Evolutionary conservation across 1,140 invertebrate genomes (phyloP), one percentile per base, ranked within the genome.

Genomic region (Drosophila nebulosa): DNA sequence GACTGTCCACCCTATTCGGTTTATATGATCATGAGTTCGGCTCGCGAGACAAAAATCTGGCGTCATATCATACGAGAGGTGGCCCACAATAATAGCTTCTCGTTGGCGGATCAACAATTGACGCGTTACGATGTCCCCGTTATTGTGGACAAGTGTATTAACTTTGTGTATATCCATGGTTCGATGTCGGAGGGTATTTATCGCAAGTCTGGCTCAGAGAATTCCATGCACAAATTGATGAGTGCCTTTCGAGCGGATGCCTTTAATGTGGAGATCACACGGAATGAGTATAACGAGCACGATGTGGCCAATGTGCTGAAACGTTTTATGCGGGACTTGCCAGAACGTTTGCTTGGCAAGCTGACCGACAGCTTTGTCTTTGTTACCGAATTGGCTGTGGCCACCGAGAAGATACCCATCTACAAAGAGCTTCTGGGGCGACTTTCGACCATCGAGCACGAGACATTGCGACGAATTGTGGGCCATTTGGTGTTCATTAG

Each of bases 111-210:
- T 74, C 97, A 98, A 90, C 97, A 97, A 89, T 91, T 98, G 24
- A 97, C 96, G 4, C 94, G 95, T 74, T 96, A 97, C 68, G 94
- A 97, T 90, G 94, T 98, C 26, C 97, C 97, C 21, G 95, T 97
- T 12, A 95, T 98, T 60, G 95, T 98, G 1, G 96, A 98, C 74
- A 97, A 97, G 90, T 98, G 97, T 91, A 95, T 98, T 39, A 97
- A 96, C 81, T 97, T 97, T 81, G 95, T 98, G 63, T 96, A 96
- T 75, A 94, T 95, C 12, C 94, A 97, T 90, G 97, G 96, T 22
- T 95, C 95, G 79, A 94, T 97, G 92, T 94, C 95, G 6, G 95
- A 96, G 91, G 97, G 97, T 0, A 97, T 98, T 80, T 98, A 98
- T 91, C 93, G 97, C 18, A 94, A 95, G 39, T 95, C 95, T 32